Conservation (phyloP, 2,888 invertebrate genomes). For the Plebejus argus region DNA sequence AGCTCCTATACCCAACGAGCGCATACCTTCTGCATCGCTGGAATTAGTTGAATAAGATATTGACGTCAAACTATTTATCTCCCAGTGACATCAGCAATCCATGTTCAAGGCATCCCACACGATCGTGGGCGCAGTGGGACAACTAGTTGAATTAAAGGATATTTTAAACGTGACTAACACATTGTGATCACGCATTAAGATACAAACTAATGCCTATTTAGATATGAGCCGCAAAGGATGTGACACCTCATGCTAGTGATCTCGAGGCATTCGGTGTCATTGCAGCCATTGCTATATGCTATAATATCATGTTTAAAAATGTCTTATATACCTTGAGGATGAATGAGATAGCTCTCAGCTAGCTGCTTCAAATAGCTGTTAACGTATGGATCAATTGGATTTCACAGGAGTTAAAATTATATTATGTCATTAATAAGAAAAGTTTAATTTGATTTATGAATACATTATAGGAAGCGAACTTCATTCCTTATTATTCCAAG, state of each 20-base stretch:
- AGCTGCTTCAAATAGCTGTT: no score
- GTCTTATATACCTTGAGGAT: neutral
- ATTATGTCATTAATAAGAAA: neutral
- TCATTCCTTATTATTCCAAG: neutral
- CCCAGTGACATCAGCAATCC: constrained; percentile 27
- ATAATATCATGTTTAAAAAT: neutral
- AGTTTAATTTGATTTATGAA: neutral
- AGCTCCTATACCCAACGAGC: neutral
- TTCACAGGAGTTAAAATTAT: no score
- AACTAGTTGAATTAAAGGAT: constrained; percentile 22
- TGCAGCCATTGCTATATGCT: neutral
- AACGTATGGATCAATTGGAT: no score
- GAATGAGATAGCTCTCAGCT: no score
- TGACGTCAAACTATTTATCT: constrained; percentile 23
- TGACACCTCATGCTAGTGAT: constrained; percentile 10
- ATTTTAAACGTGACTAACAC: constrained; percentile 26
- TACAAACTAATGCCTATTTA: constrained; percentile 19
- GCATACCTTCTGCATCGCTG: neutral
- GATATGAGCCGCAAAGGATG: constrained; percentile 1
- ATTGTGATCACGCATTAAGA: constrained; percentile 29
- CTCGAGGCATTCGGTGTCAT: neutral
- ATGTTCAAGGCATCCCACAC: constrained; percentile 22
- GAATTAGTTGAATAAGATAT: constrained; percentile 12
- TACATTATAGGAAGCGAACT: neutral
- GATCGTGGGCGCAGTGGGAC: constrained; percentile 21